phyloP scores from a whole-genome alignment of 2,113 vertebrate genomes.

The Thalassarche chlororhynchos region DNA sequence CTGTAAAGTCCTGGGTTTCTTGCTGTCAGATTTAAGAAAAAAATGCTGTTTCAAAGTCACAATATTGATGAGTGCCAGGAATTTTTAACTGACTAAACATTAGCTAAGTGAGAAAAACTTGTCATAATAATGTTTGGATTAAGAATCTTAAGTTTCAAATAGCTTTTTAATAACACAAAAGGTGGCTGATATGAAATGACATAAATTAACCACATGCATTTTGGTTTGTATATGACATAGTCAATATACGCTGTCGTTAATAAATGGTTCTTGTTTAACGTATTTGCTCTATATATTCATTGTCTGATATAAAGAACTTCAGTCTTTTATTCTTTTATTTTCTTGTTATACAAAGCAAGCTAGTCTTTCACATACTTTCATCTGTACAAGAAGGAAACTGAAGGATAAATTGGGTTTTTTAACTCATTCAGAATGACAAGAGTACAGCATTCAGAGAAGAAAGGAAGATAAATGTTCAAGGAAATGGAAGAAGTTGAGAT shows the following conservation, averaged over 20 bases:
- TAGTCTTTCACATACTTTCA: neutral
- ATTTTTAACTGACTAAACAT: neutral
- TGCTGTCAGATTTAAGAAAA: neutral
- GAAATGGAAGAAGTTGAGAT: neutral
- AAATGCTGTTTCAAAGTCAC: neutral
- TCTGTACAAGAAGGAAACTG: neutral
- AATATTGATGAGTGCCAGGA: neutral
- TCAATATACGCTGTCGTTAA: neutral
- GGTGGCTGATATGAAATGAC: neutral
- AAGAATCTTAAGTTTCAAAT: neutral
- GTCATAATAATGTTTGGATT: neutral
- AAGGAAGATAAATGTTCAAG: neutral
- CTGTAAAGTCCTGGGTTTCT: neutral
- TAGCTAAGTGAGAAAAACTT: neutral
- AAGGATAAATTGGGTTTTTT: neutral
- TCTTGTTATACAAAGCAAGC: neutral
- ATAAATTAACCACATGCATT: neutral
- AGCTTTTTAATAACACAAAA: neutral
- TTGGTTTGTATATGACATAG: neutral
- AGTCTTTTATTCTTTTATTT: neutral
- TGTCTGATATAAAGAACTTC: neutral
- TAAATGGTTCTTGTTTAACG: neutral
- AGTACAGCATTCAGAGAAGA: neutral
- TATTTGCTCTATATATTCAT: neutral
- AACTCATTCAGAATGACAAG: neutral